Evolutionary conservation across 2,113 vertebrate genomes (phyloP), one percentile per base, ranked within the genome.

Genomic region (Potamarius usumacintae): DNA sequence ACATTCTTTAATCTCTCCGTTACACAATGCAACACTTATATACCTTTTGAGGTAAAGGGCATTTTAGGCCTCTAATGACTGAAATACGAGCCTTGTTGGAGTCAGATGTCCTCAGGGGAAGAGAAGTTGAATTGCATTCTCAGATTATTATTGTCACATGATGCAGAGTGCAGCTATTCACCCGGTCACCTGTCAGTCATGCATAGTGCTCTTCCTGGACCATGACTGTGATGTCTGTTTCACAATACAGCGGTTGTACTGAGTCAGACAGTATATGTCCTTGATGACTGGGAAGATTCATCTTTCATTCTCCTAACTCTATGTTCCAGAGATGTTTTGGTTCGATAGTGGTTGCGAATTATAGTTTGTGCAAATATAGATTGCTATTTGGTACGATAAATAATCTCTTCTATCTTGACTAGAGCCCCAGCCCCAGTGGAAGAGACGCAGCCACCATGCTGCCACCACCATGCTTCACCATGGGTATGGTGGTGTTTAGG

Each of bases 1-100:
- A 90, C 85, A 71, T 82, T 85, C 85, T 85, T 34, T 86, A 90
- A 86, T 86, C 87, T 76, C 89, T 84, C 58, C 25, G 55, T 79
- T 57, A 48, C 18, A 92, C 89, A 86, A 25, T 63, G 71, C 14
- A 55, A 57, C 22, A 4, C 90, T 92, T 82, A 83, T 86, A 77
- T 88, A 86, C 65, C 15, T 50, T 50, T 74, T 69, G 62, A 15
- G 50, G 7, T 7, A 63, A 77, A 71, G 62, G 85, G 30, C 27
- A 79, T 50, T 78, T 71, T 18, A 60, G 62, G 58, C 76, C 77
- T 88, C 53, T 88, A 80, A 88, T 52, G 48, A 48, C 78, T 79
- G 88, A 89, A 87, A 88, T 85, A 22, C 78, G 67, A 83, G 53
- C 63, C 85, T 79, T 25, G 14, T 52, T 63, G 78, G 85, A 87